Evolutionary conservation across 2,797 vertebrate species (phyloP).

Genomic region (Galagoides demidoff): DNA sequence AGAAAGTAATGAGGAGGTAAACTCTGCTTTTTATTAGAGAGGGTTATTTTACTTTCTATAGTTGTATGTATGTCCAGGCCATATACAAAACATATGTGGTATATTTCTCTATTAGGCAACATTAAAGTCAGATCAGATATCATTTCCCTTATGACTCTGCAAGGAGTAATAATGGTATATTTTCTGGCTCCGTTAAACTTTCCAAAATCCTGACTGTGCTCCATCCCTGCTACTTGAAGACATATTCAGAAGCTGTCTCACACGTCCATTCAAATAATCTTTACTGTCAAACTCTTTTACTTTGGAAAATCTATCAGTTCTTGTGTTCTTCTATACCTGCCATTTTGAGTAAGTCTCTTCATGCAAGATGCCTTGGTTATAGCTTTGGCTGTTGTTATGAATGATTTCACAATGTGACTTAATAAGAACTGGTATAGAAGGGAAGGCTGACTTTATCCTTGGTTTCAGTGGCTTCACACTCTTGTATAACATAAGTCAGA

Average conservation of each 20-base stretch:
- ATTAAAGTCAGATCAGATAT: neutral
- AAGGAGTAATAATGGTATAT: neutral
- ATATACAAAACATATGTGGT: neutral
- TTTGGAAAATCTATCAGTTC: neutral
- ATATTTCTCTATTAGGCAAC: neutral
- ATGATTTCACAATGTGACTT: neutral
- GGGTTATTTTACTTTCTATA: neutral
- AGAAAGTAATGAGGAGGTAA: neutral
- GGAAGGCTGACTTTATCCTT: neutral
- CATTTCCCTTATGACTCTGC: neutral
- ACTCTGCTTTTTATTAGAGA: neutral
- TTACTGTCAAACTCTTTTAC: neutral
- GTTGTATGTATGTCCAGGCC: neutral
- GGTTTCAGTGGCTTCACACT: neutral
- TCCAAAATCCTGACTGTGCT: neutral
- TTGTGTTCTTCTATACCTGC: neutral
- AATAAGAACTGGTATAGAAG: neutral
- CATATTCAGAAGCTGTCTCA: neutral
- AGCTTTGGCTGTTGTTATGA: neutral
- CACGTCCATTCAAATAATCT: neutral
- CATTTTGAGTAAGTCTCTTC: neutral
- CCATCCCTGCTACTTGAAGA: neutral
- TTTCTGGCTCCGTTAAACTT: neutral
- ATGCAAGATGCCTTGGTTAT: neutral
- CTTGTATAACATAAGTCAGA: neutral